Base-by-base conservation (phyloP, 2,888 invertebrate species). In the Teleiodes luculella region DNA sequence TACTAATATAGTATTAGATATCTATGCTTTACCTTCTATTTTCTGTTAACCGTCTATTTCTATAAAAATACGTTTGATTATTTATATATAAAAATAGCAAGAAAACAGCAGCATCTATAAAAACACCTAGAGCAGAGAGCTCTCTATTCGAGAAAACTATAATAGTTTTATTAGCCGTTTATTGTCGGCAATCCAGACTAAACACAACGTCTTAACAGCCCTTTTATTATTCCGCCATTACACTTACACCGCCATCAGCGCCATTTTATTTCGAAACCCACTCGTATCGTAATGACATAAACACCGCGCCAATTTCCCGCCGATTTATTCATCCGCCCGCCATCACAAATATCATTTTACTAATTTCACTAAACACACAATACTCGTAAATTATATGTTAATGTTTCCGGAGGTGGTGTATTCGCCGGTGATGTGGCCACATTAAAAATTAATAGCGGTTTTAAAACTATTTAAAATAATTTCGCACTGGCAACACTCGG, bases 391-490 rank as follows among this genome's bases (percentile, higher is more conserved):
- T 87, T 79, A 84, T 77, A 72, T 70, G 80, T 86, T 89, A 86
- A 86, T 88, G 84, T 86, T 86, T 86, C 88, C 88, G 83, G 85
- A 78, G 79, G 71, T 72, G 69, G 70, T 70, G 71, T 74, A 80
- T 78, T 76, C 74, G 81, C 74, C 74, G 78, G 76, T 80, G 69
- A 78, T 83, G 83, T 82, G 81, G 76, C 80, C 77, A 78, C 80
- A 80, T 85, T 80, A 84, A 85, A 83, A 86, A 85, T 84, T 84
- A 81, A 86, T 83, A 78, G 80, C 70, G 61, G 74, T 77, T 83
- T 83, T 82, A 78, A 82, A 84, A 84, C 82, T 83, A 85, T 88
- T 83, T 83, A 78, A 81, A 84, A 83, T 81, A 83, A 85, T 88
- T 89, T 88, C 72, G 88, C 86, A 86, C 70, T 83, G 80, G 80